phyloP scores from a whole-genome alignment of 1,140 invertebrate genomes.

The Achroia grisella region DNA sequence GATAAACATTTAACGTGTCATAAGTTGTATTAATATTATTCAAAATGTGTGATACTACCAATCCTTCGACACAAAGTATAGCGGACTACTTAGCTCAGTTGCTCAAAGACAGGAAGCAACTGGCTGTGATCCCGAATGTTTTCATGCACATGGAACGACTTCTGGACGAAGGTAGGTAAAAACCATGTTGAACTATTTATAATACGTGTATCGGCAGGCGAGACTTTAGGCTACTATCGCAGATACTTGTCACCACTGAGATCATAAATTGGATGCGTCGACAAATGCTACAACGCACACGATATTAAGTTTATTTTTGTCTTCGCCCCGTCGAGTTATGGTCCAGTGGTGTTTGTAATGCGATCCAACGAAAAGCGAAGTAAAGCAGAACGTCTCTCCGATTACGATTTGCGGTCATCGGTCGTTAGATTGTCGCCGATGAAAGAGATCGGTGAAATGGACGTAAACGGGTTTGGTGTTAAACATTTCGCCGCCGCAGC shows the following conservation, averaged over 20 bases:
- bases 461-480: conserved; percentile 44
- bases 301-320: conserved; percentile 73
- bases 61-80: conserved; percentile 93
- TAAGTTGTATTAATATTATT: conserved; percentile 67
- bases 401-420: conserved; percentile 55
- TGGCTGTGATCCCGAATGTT: conserved; percentile 99
- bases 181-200: conserved; percentile 25
- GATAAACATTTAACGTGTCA: conserved; percentile 60
- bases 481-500: conserved; percentile 32
- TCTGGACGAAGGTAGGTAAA: conserved; percentile 96
- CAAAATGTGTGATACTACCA: conserved; percentile 83
- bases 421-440: conserved; percentile 51
- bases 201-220: conserved; percentile 17
- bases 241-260: conserved; percentile 45
- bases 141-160: conserved; percentile 99
- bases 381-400: conserved; percentile 57
- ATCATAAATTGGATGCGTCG: conserved; percentile 63
- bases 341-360: conserved; percentile 69
- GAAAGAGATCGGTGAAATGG: conserved; percentile 51
- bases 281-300: conserved; percentile 62
- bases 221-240: conserved; percentile 20
- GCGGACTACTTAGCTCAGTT: conserved; percentile 99
- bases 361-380: conserved; percentile 65
- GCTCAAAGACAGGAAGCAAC: conserved; percentile 99
- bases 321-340: conserved; percentile 68